phyloP scores from a whole-genome alignment of 2,113 vertebrate genomes.

The Zapornia atra region DNA sequence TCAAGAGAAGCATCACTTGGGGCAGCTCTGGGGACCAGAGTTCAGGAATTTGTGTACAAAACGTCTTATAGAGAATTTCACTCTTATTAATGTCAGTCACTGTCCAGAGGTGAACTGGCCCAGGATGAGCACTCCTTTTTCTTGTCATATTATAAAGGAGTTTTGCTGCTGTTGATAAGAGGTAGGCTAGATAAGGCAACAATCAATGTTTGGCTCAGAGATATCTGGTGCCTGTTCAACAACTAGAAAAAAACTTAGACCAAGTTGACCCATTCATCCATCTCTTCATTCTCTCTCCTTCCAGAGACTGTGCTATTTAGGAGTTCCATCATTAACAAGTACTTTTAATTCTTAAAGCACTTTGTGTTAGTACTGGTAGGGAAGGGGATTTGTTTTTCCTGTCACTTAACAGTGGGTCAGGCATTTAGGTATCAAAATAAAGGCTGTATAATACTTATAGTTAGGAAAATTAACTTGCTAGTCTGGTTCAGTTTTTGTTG shows the following conservation, averaged over 20 bases:
- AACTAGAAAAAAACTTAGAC: not conserved
- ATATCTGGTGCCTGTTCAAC: not conserved
- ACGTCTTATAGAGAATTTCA: not conserved
- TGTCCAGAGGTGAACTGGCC: not conserved
- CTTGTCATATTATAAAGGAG: not conserved
- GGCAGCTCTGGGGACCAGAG: rapidly evolving
- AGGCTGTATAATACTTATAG: not conserved
- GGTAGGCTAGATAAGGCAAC: not conserved
- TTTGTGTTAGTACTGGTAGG: not conserved
- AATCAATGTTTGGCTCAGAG: not conserved
- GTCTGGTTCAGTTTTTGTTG: not conserved
- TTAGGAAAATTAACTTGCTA: not conserved
- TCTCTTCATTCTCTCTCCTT: not conserved
- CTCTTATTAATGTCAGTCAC: not conserved
- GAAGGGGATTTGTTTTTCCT: not conserved
- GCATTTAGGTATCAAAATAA: not conserved
- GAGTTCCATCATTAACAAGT: not conserved
- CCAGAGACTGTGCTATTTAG: not conserved
- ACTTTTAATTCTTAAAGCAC: not conserved
- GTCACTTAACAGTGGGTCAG: not conserved
- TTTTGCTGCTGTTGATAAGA: not conserved
- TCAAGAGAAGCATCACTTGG: not conserved
- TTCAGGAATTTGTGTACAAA: not conserved
- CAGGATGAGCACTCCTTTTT: not conserved
- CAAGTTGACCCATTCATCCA: not conserved